Evolutionary conservation across 92 coral and sea anemone species (phyloP), one percentile per base, ranked within the genome.

Genomic region (Hydrozoanthus gracilis): DNA sequence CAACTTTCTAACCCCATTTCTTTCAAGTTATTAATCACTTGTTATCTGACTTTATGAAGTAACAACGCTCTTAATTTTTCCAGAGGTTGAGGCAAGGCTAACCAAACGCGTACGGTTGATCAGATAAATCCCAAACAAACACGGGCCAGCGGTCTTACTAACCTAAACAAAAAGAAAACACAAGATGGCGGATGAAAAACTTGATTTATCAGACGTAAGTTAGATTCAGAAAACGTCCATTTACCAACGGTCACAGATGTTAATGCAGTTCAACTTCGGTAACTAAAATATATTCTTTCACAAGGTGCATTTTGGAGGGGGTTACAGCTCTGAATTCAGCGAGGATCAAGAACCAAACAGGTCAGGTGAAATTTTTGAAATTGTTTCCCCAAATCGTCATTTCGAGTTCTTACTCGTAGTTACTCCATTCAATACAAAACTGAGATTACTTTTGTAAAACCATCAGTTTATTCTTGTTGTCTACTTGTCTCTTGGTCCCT

Each of bases 241-340:
- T 27, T 27, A 27, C 39, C 39, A 27, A 27, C 39, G 39, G 39
- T 49, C 11, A 12, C 5, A 17, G 10, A 12, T 14, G 11, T 73
- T 74, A n/a, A 6, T 74, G 35, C 13, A n/a, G 35, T 14, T 47
- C 51, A 10, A 62, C 5, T 20, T 64, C 8, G 18, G 18, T 17
- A 13, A 51, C 47, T 80, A 16, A 80, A 17, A 35, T 1, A 69
- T 16, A 15, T 64, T 66, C 76, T 68, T 12, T 67, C 18, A 77
- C 17, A 17, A 94, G 97, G 78, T 90, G 44, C 88, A 92, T 49
- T 88, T 73, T 64, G 91, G 91, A 13, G 95, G 91, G 44, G 98
- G 94, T 10, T 96, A 96, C 77, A 93, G 98, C 44, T 96, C 98
- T 9, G 98, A 96, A 83, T 94, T 96, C 65, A 89, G 92, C 78